phyloP scores from a whole-genome alignment of 2,797 vertebrate species.

The Mus minutoides region DNA sequence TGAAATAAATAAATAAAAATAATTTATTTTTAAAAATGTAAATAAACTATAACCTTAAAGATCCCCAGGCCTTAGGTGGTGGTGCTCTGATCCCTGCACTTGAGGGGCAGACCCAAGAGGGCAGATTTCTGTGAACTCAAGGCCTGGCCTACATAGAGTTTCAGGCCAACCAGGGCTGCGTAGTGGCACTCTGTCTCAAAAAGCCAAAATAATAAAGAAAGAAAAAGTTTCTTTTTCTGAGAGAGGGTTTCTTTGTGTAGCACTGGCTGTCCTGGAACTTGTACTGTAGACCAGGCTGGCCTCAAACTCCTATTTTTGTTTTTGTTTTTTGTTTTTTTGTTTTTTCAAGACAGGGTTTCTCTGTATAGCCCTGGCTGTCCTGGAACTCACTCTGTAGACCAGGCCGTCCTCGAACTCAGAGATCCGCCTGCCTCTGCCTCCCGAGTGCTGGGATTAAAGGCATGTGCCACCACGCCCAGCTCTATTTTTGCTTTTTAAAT shows the following conservation, averaged over 20 bases:
- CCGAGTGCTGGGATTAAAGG: no score
- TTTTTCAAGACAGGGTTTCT: no score
- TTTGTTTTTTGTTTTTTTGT: no score
- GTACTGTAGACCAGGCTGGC: background rate
- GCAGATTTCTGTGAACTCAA: background rate
- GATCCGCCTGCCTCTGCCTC: no score
- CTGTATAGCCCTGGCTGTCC: no score
- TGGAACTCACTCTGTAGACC: no score
- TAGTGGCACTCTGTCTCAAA: background rate
- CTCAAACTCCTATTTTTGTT: background rate
- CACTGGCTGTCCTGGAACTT: background rate
- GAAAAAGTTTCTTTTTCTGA: background rate
- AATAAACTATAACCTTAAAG: conserved; percentile 64
- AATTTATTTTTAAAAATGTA: background rate
- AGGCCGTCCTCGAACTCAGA: no score
- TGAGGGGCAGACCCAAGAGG: background rate
- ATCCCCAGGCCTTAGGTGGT: background rate
- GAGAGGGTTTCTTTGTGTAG: background rate
- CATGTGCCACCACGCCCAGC: no score
- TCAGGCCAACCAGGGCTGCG: background rate
- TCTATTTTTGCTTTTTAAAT: no score
- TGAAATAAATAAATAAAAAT: no score
- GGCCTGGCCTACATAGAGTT: background rate
- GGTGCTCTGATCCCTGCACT: background rate
- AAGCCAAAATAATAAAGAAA: background rate